Evolutionary conservation across 64 coral and sea anemone species (phyloP).

Genomic region (Platygyra sinensis): DNA sequence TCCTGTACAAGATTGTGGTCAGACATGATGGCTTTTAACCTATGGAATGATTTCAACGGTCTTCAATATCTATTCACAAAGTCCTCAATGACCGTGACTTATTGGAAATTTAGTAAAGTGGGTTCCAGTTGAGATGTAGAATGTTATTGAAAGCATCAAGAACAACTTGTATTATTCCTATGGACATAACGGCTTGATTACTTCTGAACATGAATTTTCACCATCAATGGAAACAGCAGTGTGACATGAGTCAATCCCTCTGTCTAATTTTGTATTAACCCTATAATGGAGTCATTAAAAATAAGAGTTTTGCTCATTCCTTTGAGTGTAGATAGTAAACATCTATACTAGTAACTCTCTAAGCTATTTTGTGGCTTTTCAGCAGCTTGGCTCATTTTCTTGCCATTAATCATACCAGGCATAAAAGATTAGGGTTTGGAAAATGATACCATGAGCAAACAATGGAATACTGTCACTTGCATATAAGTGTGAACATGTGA

Average conservation of each 20-base stretch:
- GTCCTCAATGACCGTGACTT: neutral
- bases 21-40: constrained; percentile 44
- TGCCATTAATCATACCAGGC: too few relatives aligned
- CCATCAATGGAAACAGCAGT: neutral
- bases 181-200: constrained; percentile 22
- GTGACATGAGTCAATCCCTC: neutral
- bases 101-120: neutral
- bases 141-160: neutral
- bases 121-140: neutral
- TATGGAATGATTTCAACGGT: neutral
- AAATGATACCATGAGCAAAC: too few relatives aligned
- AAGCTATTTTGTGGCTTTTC: too few relatives aligned
- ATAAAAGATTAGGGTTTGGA: too few relatives aligned
- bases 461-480: too few relatives aligned
- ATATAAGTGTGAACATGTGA: too few relatives aligned
- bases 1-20: neutral
- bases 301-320: too few relatives aligned
- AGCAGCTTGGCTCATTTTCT: too few relatives aligned
- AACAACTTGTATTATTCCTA: constrained; percentile 2
- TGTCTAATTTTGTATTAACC: constrained; percentile 24
- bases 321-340: too few relatives aligned
- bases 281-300: too few relatives aligned
- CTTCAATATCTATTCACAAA: neutral
- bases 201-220: neutral
- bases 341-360: too few relatives aligned